phyloP scores from a whole-genome alignment of 64 coral and sea anemone species.

The Exaiptasia diaphana region DNA sequence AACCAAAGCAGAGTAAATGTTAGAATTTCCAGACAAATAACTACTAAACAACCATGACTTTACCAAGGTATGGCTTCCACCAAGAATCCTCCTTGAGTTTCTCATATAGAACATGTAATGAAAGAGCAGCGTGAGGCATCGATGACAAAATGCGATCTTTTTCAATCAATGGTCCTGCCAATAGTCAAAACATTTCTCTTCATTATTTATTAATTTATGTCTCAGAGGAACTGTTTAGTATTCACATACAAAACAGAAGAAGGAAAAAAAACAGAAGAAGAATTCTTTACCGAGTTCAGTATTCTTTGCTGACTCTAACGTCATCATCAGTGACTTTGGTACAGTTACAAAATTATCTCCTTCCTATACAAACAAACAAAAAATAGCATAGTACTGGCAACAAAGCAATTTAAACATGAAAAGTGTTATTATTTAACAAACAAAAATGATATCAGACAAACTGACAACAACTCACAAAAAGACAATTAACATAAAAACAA shows the following conservation, averaged over 20 bases:
- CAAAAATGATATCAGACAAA: background rate
- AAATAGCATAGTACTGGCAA: background rate
- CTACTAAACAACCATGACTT: background rate
- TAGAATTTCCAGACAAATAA: background rate
- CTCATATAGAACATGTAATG: slow-evolving; percentile 80
- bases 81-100: slow-evolving; percentile 69
- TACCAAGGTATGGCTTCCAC: slow-evolving; percentile 96
- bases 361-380: slow-evolving; percentile 3
- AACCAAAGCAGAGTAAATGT: background rate
- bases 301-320: slow-evolving; percentile 59
- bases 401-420: too few species aligned
- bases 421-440: background rate
- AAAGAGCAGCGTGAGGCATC: slow-evolving; percentile 81
- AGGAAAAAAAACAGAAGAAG: too few species aligned
- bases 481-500: background rate
- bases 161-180: slow-evolving; percentile 69
- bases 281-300: slow-evolving; percentile 50
- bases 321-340: slow-evolving; percentile 76
- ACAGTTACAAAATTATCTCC: slow-evolving; percentile 66
- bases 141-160: slow-evolving; percentile 63
- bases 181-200: too few species aligned
- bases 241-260: background rate
- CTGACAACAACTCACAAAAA: background rate
- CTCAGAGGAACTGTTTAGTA: background rate
- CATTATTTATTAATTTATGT: too few species aligned